Percentiles rank a stretch among this genome's conserved stretches.
These are phyloP conservation scores for Oreochromis spilurus DNA, from an alignment of 2,113 vertebrate genomes.

Conservation along the genomic window DNA sequence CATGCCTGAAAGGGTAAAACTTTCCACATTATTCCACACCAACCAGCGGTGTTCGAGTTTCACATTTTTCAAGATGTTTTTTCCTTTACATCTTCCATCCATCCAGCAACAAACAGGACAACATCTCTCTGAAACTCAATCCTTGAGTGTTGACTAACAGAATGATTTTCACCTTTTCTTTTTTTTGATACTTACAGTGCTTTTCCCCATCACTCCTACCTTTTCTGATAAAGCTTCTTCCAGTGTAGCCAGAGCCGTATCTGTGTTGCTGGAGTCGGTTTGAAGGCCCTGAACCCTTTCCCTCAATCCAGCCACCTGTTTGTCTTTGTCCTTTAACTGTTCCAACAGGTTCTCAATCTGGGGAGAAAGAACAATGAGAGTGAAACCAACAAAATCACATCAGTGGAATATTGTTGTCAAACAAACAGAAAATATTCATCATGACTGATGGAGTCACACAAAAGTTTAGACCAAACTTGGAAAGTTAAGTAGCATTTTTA, in stretches of 20 bases:
- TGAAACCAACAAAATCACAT: background rate
- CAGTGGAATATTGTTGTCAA: background rate
- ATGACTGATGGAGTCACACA: background rate
- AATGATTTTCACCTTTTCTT: background rate
- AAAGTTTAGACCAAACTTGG: background rate
- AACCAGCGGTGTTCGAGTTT: background rate
- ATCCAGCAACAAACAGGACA: background rate
- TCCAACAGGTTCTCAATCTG: slow-evolving; percentile 98
- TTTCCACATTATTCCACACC: background rate
- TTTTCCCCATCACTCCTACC: slow-evolving; percentile 67
- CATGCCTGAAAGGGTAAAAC: background rate
- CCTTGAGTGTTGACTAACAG: background rate
- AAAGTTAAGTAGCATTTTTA: background rate
- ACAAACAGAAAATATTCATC: background rate
- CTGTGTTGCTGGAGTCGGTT: slow-evolving; percentile 95
- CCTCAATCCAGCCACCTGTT: slow-evolving; percentile 89
- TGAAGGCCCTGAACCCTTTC: slow-evolving; percentile 93
- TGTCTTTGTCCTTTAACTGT: slow-evolving; percentile 96
- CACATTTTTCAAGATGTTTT: background rate
- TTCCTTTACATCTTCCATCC: background rate
- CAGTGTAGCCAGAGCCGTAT: slow-evolving; percentile 89
- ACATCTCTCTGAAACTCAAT: background rate
- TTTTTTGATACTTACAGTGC: background rate
- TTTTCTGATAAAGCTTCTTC: slow-evolving; percentile 96
- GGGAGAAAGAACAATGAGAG: slow-evolving; percentile 26